Evolutionary conservation across 2,113 vertebrate genomes (phyloP).

Genomic region (Petromus typicus): DNA sequence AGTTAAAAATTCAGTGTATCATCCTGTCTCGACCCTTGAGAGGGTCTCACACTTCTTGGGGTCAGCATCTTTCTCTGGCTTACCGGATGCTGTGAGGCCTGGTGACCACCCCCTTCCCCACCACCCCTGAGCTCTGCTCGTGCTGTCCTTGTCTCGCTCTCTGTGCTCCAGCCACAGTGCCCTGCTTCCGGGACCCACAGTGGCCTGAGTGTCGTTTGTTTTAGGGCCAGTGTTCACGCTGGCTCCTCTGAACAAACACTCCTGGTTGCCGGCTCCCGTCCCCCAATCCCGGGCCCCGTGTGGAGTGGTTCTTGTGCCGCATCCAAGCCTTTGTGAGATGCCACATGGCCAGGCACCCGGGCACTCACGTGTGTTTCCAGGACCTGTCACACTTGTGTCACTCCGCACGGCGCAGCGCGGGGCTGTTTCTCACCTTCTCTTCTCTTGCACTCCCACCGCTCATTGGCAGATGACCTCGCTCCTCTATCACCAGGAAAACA

Average conservation of each 20-base stretch:
- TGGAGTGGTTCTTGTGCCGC: not conserved
- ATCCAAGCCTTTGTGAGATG: not conserved
- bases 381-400: not conserved
- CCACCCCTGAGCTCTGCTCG: not conserved
- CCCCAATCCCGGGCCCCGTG: not conserved
- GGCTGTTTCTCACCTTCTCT: not conserved
- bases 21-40: not conserved
- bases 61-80: not conserved
- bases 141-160: too few species aligned
- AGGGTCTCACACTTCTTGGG: not conserved
- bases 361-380: not conserved
- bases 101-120: too few species aligned
- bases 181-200: not conserved
- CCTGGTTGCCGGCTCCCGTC: fast-evolving
- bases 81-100: not conserved
- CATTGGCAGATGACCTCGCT: not conserved
- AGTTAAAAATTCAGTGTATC: not conserved
- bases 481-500: not conserved
- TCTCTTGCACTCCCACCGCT: not conserved
- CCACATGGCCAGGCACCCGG: not conserved
- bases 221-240: not conserved
- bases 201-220: not conserved
- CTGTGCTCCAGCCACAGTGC: not conserved
- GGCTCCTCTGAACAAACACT: too few species aligned
- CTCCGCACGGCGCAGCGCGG: not conserved